Conservation (phyloP, 1,140 invertebrate species). For the Chlorops oryzae region DNA sequence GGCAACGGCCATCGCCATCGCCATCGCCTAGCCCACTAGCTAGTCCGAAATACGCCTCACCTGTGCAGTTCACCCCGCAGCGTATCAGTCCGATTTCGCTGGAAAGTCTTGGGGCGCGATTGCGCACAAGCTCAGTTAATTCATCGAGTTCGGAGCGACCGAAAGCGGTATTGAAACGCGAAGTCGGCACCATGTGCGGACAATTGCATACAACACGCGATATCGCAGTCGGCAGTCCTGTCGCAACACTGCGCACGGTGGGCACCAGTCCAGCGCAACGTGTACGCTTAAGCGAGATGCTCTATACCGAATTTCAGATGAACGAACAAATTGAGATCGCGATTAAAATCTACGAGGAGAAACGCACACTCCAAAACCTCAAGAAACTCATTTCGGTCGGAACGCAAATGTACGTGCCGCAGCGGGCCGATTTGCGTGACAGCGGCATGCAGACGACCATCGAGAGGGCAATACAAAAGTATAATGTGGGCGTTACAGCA, state of each 20-base stretch:
- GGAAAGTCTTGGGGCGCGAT: constrained; percentile 36
- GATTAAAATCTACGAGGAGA: constrained; percentile 19
- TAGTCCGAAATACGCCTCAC: constrained; percentile 27
- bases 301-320: constrained; percentile 22
- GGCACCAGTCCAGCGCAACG: constrained; percentile 22
- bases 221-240: constrained; percentile 23
- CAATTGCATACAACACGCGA: constrained; percentile 28
- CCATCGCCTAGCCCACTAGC: constrained; percentile 28
- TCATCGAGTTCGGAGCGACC: constrained; percentile 19
- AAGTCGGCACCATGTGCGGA: constrained; percentile 62
- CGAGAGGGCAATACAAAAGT: constrained; percentile 29
- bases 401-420: constrained; percentile 39
- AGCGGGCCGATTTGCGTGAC: constrained; percentile 29
- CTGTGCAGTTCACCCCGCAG: constrained; percentile 40
- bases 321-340: constrained; percentile 25
- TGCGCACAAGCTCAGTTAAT: constrained; percentile 33
- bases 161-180: constrained; percentile 45
- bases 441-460: constrained; percentile 33
- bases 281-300: constrained; percentile 9
- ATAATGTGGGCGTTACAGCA: constrained; percentile 22
- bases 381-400: constrained; percentile 37
- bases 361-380: constrained; percentile 13
- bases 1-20: constrained; percentile 46
- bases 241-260: constrained; percentile 1
- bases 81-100: constrained; percentile 40